Percentiles rank a stretch among this genome's conserved stretches.
These are phyloP conservation scores for Nineta flava DNA, from an alignment of 2,888 invertebrate species.

Conservation along the genomic window DNA sequence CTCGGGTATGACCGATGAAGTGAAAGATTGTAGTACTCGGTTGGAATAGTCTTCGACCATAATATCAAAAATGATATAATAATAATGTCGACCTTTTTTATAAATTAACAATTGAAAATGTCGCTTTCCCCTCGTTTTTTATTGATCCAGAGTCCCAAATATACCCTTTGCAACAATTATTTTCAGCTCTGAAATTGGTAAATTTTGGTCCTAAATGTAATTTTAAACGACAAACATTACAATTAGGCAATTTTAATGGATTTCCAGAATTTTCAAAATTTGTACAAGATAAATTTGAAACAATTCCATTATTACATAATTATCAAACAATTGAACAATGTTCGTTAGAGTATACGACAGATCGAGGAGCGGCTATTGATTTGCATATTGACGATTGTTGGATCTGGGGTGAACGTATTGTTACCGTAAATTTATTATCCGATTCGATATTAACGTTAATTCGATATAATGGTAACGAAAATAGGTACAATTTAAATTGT, in stretches of 20 bases:
- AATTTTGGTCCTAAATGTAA: slow-evolving; percentile 98
- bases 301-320: slow-evolving; percentile 40
- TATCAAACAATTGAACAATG: slow-evolving; percentile 90
- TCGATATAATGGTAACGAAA: slow-evolving; percentile 35
- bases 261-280: slow-evolving; percentile 69
- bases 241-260: slow-evolving; percentile 62
- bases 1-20: no score
- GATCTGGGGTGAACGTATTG: slow-evolving; percentile 97
- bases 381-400: slow-evolving; percentile 98
- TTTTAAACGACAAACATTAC: slow-evolving; percentile 83
- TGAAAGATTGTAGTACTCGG: no score
- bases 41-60: no score
- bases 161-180: no score
- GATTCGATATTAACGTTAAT: slow-evolving; percentile 73
- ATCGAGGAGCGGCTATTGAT: slow-evolving; percentile 85
- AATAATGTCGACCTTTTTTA: no score
- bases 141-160: no score
- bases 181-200: no score
- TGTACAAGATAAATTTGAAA: slow-evolving; percentile 57
- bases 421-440: slow-evolving; percentile 76
- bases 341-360: slow-evolving; percentile 80
- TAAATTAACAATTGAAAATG: no score
- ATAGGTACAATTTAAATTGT: slow-evolving; percentile 42
- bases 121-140: no score
- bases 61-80: no score